Percentiles rank a stretch among this genome's conserved stretches.
These are phyloP conservation scores for Alloscopus bannaensis DNA, from an alignment of 2,888 invertebrate genomes.

Conservation along the genomic window DNA sequence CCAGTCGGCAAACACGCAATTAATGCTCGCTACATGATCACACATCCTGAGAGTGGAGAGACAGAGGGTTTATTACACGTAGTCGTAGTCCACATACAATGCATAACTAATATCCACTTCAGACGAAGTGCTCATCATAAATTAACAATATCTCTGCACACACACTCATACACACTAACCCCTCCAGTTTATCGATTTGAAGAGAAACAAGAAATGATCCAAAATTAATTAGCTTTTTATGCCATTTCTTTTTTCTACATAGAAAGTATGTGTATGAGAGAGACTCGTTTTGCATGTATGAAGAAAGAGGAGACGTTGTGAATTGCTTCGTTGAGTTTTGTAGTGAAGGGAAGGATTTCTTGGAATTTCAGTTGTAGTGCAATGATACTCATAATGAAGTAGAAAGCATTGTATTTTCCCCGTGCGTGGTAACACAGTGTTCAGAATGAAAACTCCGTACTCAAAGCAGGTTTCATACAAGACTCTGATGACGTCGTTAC, in stretches of 20 bases:
- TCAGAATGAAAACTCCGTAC: slow-evolving; percentile 6
- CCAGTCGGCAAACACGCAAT: not conserved
- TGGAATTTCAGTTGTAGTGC: not conserved
- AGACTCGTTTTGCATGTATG: not conserved
- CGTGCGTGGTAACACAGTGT: not conserved
- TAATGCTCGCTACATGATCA: not conserved
- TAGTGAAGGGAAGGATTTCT: slow-evolving; percentile 3
- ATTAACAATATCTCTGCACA: slow-evolving; percentile 7
- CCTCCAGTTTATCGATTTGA: not conserved
- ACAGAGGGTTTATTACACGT: not conserved
- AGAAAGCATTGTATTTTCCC: not conserved
- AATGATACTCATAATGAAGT: not conserved
- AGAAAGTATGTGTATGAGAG: slow-evolving; percentile 10
- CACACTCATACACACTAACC: too few species aligned
- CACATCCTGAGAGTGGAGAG: not conserved
- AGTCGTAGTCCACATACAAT: not conserved
- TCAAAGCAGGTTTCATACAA: not conserved
- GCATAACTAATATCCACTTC: slow-evolving; percentile 1
- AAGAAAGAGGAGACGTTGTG: not conserved
- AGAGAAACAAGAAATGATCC: not conserved
- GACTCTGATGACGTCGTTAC: slow-evolving; percentile 46
- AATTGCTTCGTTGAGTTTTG: not conserved
- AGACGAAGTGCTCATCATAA: not conserved
- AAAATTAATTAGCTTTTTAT: slow-evolving; percentile 8
- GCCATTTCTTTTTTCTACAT: slow-evolving; percentile 13